Conservation (phyloP, 2,888 invertebrate species). For the Dryobotodes eremita region DNA sequence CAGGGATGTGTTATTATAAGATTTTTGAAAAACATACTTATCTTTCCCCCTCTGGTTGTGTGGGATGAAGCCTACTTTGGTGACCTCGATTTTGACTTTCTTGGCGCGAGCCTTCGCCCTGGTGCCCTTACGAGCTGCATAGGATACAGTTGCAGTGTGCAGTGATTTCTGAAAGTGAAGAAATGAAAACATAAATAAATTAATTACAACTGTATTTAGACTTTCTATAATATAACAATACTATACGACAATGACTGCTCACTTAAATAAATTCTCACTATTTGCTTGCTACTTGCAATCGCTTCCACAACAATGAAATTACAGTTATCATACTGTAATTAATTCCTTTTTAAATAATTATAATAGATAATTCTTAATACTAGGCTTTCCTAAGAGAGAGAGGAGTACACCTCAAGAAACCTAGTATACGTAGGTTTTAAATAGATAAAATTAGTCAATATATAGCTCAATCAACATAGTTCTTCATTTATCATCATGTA, state of each 20-base stretch:
- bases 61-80: slow-evolving; percentile 94
- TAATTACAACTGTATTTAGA: too few species aligned
- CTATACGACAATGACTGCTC: neutral
- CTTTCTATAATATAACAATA: neutral
- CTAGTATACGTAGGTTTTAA: neutral
- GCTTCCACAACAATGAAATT: neutral
- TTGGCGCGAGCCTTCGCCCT: slow-evolving; percentile 94
- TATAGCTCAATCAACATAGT: neutral
- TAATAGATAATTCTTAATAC: neutral
- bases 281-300: too few species aligned
- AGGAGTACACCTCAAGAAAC: neutral
- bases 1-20: neutral
- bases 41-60: slow-evolving; percentile 92
- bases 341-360: neutral
- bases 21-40: slow-evolving; percentile 64
- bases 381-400: neutral
- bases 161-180: slow-evolving; percentile 81
- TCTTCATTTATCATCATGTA: neutral
- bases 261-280: neutral
- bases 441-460: neutral
- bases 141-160: slow-evolving; percentile 91
- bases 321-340: neutral
- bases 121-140: slow-evolving; percentile 96
- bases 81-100: slow-evolving; percentile 94
- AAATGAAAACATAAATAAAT: neutral